These are phyloP conservation scores for Bergia sp. DNA, from an alignment of 92 coral and sea anemone species.

Conservation along the genomic window DNA sequence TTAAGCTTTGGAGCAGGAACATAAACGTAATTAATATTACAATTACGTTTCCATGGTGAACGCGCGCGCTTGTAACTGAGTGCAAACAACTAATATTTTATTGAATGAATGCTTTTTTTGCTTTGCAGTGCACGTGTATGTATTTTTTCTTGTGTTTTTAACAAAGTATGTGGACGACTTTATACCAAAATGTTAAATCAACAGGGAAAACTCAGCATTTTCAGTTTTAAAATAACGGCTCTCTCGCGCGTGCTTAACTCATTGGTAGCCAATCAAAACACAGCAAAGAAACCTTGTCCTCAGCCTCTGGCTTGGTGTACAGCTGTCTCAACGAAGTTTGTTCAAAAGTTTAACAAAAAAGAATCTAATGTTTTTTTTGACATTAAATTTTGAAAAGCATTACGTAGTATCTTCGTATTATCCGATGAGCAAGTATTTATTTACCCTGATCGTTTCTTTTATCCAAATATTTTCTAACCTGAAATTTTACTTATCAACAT, in stretches of 20 bases:
- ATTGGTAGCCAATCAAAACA: slow-evolving; percentile 13
- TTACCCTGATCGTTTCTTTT: not conserved
- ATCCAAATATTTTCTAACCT: not conserved
- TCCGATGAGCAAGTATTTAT: slow-evolving; percentile 13
- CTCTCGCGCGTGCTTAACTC: slow-evolving; percentile 13
- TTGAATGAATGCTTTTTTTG: too few relatives aligned
- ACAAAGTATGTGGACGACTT: not conserved
- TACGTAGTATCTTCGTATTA: not conserved
- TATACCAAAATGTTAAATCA: slow-evolving; percentile 10
- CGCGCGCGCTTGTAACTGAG: too few relatives aligned
- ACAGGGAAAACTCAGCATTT: not conserved
- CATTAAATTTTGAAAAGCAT: slow-evolving; percentile 14
- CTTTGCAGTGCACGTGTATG: too few relatives aligned
- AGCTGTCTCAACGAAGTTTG: slow-evolving; percentile 11
- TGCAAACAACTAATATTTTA: too few relatives aligned
- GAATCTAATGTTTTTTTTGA: slow-evolving; percentile 5
- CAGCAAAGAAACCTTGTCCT: slow-evolving; percentile 15
- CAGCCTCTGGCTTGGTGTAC: slow-evolving; percentile 14
- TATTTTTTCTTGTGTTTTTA: too few relatives aligned
- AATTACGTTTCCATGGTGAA: too few relatives aligned
- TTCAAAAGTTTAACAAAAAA: slow-evolving; percentile 10
- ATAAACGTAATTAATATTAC: too few relatives aligned
- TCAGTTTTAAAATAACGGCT: slow-evolving; percentile 3
- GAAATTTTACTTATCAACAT: not conserved
- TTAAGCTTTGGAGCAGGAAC: too few relatives aligned